Evolutionary conservation across 2,113 vertebrate species (phyloP), one percentile per base, ranked within the genome.

Genomic region (Balaenoptera acutorostrata): DNA sequence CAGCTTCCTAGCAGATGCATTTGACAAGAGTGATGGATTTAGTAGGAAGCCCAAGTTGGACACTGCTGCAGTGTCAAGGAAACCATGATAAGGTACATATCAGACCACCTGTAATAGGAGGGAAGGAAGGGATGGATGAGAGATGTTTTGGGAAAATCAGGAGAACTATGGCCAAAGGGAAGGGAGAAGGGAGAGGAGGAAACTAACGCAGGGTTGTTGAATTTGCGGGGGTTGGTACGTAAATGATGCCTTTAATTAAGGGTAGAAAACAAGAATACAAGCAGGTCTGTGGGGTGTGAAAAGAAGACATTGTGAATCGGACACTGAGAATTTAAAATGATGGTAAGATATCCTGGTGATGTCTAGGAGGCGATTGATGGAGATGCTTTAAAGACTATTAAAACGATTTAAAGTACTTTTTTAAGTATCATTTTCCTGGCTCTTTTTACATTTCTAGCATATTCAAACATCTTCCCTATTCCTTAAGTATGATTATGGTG

Each of bases 381-480:
- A 78, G 18, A 18, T 77, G 57, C 44, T 49, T 85, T 86, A 78
- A 90, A 75, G 49, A 59, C 44, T n/a, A 57, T 85, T 52, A 15
- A 83, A 90, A 80, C 49, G 39, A 31, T 8, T 9, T 33, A 49
- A 71, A 59, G 52, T 36, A 39, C 74, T 74, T 85, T 78, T 66
- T 11, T 9, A 41, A 33, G 27, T 93, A 18, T 88, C 46, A 55
- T 95, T 97, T 96, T 72, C 71, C 57, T 72, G 25, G 77, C 31
- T 83, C 63, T n/a, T 92, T 96, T 36, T 39, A 86, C 74, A 68
- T 82, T 93, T 84, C 85, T 63, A 39, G 69, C 46, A 33, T 93
- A 89, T 89, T 72, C 59, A 86, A 2, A 61, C 49, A 80, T 66
- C 81, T 71, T 94, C 17, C 63, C 25, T 61, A 14, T 36, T 85